phyloP scores from a whole-genome alignment of 1,140 invertebrate genomes.

The Acromyrmex echinatior region DNA sequence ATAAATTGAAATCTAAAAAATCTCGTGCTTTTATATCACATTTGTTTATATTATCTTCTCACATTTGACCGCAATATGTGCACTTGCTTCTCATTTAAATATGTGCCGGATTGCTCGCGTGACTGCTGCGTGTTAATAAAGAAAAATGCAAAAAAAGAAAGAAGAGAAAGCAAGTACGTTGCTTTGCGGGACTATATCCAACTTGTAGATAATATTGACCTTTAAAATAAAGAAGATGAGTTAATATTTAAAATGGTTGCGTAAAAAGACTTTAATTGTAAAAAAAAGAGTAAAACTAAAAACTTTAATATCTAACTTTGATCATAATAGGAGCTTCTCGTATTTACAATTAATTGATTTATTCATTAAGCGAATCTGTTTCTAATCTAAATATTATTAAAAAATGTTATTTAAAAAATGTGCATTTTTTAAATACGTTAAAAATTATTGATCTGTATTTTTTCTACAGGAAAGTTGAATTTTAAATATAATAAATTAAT shows the following conservation, averaged over 20 bases:
- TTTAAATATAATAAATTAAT: background rate
- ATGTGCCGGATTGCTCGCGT: slow-evolving; percentile 31
- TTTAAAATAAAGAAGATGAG: background rate
- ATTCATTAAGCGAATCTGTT: too few relatives aligned
- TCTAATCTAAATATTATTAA: too few relatives aligned
- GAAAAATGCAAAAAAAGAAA: background rate
- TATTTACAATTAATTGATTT: too few relatives aligned
- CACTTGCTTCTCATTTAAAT: slow-evolving; percentile 23
- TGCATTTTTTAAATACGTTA: background rate
- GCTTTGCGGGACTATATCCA: slow-evolving; percentile 8
- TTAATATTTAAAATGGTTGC: background rate
- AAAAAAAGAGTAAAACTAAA: background rate
- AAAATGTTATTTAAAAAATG: background rate
- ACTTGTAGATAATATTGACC: background rate
- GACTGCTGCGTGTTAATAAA: slow-evolving; percentile 30
- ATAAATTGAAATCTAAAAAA: background rate
- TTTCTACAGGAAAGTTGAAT: background rate
- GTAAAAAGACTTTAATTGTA: background rate
- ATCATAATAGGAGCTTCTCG: too few relatives aligned
- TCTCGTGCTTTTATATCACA: background rate
- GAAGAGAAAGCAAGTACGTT: background rate
- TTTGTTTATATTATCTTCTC: background rate
- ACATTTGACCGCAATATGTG: background rate
- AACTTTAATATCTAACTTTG: too few relatives aligned
- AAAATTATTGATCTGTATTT: background rate